Conservation (phyloP, 2,113 vertebrate genomes). For the Microcebus ravelobensis region DNA sequence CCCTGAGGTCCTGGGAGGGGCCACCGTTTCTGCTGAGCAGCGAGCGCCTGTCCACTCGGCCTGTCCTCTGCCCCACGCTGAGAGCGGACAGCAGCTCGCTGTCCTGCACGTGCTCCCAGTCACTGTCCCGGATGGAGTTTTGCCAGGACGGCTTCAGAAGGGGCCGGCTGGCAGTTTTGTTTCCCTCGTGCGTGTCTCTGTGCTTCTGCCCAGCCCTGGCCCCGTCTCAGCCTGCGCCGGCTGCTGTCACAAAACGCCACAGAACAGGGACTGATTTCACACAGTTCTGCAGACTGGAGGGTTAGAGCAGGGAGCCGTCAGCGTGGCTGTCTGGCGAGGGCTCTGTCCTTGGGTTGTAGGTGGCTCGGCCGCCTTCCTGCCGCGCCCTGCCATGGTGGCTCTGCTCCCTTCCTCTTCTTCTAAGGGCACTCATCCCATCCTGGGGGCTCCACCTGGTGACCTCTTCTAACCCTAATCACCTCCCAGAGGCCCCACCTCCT, state of each 20-base stretch:
- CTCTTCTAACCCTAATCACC: background rate
- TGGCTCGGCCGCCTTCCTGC: background rate
- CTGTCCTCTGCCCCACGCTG: accelerated
- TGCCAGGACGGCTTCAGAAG: background rate
- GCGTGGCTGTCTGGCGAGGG: too few relatives aligned
- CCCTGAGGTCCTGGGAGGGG: background rate
- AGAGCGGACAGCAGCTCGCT: background rate
- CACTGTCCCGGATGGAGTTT: background rate
- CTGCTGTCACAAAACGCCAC: background rate
- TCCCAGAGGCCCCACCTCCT: background rate
- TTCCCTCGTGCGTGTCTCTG: accelerated
- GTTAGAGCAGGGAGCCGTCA: too few relatives aligned
- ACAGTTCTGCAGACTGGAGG: background rate
- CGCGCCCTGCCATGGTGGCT: background rate
- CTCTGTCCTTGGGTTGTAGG: background rate
- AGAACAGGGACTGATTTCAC: too few relatives aligned
- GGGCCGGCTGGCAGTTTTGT: background rate
- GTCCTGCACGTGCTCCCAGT: background rate
- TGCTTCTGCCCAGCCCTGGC: accelerated
- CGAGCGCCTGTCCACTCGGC: accelerated
- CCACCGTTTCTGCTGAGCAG: accelerated
- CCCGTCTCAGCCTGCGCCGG: accelerated
- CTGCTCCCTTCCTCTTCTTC: background rate
- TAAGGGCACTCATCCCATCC: too few relatives aligned
- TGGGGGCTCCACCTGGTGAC: accelerated